Conservation (phyloP, 2,797 vertebrate species). For the Lepus oiostolus region DNA sequence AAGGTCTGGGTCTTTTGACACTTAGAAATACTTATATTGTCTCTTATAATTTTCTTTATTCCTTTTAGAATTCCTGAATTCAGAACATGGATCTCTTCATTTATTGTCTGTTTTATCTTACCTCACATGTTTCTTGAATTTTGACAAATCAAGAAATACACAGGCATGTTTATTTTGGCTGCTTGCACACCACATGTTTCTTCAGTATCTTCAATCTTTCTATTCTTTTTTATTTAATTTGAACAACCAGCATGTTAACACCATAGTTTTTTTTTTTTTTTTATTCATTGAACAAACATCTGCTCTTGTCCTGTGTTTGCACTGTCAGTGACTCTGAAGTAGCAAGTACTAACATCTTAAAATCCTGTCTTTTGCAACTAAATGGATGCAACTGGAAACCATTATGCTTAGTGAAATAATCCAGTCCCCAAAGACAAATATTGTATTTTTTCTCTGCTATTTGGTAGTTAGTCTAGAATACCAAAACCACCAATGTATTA, state of each 20-base stretch:
- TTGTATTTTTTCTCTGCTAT: no score
- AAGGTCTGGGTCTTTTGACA: not conserved
- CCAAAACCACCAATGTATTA: no score
- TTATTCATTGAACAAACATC: not conserved
- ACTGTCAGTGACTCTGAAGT: not conserved
- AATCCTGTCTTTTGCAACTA: no score
- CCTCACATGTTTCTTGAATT: not conserved
- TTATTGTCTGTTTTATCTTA: not conserved
- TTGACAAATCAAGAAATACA: not conserved
- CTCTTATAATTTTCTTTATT: not conserved
- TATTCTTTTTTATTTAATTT: constrained; percentile 1
- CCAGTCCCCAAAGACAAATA: no score
- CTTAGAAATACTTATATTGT: not conserved
- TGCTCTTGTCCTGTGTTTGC: not conserved
- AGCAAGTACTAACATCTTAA: no score
- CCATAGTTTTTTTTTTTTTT: not conserved
- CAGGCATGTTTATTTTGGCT: not conserved
- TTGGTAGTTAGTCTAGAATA: no score
- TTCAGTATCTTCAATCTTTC: not conserved
- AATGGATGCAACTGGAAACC: no score
- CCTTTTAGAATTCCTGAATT: constrained; percentile 17
- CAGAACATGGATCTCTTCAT: not conserved
- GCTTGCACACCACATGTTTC: not conserved
- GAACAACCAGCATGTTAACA: not conserved
- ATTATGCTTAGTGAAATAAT: no score